Evolutionary conservation across 2,888 invertebrate genomes (phyloP).

Genomic region (Rhaphigaster nebulosa): DNA sequence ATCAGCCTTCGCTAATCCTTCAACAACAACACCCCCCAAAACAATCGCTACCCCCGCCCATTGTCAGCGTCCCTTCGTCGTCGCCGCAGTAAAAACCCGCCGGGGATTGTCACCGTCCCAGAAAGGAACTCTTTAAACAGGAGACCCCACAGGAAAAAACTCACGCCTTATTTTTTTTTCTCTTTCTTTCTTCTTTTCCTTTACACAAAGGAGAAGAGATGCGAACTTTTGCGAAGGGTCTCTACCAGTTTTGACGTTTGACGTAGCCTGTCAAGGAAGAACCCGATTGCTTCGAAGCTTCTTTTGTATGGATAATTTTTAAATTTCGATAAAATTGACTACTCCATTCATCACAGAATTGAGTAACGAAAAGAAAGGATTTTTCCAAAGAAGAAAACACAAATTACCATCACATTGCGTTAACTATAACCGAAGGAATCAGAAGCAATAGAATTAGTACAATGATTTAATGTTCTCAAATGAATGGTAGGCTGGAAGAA

Average conservation of each 20-base stretch:
- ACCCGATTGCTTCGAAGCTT: background rate
- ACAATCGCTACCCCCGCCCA: slow-evolving; percentile 62
- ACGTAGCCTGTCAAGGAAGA: background rate
- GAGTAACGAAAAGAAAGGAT: too few species aligned
- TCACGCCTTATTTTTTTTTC: slow-evolving; percentile 36
- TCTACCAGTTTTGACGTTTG: slow-evolving; percentile 13
- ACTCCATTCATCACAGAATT: too few species aligned
- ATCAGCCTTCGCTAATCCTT: slow-evolving; percentile 61
- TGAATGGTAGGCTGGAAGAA: too few species aligned
- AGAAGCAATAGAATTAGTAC: too few species aligned
- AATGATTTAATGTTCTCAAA: too few species aligned
- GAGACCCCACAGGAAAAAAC: slow-evolving; percentile 23
- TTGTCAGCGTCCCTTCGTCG: slow-evolving; percentile 54
- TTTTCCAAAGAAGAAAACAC: too few species aligned
- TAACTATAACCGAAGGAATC: too few species aligned
- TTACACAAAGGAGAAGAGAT: slow-evolving; percentile 21
- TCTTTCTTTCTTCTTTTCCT: background rate
- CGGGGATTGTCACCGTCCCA: slow-evolving; percentile 37
- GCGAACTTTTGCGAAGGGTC: slow-evolving; percentile 20
- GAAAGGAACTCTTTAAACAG: slow-evolving; percentile 17
- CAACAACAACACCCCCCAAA: slow-evolving; percentile 63
- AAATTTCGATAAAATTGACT: background rate
- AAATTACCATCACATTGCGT: too few species aligned
- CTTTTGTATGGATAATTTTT: background rate
- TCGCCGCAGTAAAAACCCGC: slow-evolving; percentile 8